Percentiles rank a stretch among this genome's conserved stretches.
phyloP scores from a whole-genome alignment of 53 echinoderm and acorn worm genomes.

The Patiria pectinifera region DNA sequence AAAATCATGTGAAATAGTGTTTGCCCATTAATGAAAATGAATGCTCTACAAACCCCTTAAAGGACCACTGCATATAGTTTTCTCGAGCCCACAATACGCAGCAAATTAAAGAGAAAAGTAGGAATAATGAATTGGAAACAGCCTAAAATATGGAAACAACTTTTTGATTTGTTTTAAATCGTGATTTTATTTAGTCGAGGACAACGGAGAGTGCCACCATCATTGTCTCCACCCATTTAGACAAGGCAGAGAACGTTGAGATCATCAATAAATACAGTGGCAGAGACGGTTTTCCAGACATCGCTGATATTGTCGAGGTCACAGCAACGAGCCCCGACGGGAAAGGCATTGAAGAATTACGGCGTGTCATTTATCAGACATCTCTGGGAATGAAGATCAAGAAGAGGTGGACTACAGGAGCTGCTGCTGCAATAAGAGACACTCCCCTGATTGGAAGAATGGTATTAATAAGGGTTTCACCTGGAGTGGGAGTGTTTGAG shows the following conservation, averaged over 20 bases:
- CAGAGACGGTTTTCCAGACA: slow-evolving; percentile 67
- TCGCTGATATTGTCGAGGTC: slow-evolving; percentile 67
- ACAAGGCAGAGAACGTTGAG: slow-evolving; percentile 52
- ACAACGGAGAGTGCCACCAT: slow-evolving; percentile 74
- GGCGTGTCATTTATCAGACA: slow-evolving; percentile 62
- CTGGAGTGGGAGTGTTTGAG: too few relatives aligned
- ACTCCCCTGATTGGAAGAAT: slow-evolving; percentile 29
- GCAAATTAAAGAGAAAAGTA: too few relatives aligned
- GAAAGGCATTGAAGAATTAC: slow-evolving; percentile 65
- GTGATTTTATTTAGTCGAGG: slow-evolving; percentile 59
- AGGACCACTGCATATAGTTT: too few relatives aligned
- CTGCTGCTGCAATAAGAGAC: neutral
- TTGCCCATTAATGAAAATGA: too few relatives aligned
- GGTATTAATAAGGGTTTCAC: neutral
- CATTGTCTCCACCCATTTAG: slow-evolving; percentile 74
- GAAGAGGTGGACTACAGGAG: slow-evolving; percentile 23
- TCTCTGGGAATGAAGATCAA: slow-evolving; percentile 59
- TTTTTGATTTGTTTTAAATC: too few relatives aligned
- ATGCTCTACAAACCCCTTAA: too few relatives aligned
- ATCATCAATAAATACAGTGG: slow-evolving; percentile 9
- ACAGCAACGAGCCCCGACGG: slow-evolving; percentile 48
- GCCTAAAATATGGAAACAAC: too few relatives aligned
- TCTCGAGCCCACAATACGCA: too few relatives aligned
- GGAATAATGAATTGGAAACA: too few relatives aligned
- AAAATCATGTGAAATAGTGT: too few relatives aligned